These are phyloP conservation scores for Endotricha flammealis DNA, from an alignment of 2,888 invertebrate species.

Conservation along the genomic window DNA sequence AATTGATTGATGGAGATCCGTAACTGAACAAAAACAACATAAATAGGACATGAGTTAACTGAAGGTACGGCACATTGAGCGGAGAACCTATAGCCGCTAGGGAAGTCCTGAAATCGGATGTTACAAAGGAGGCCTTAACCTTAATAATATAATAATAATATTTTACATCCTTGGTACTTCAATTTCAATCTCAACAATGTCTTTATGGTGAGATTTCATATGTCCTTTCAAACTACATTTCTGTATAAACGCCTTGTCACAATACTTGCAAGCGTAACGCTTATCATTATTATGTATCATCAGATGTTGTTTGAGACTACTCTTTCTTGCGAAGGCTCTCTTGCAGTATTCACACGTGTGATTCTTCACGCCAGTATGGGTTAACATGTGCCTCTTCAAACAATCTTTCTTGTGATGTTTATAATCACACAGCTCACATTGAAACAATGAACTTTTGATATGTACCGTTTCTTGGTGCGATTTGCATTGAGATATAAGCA, in stretches of 20 bases:
- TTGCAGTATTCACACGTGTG: constrained; percentile 9
- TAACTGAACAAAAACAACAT: too few relatives aligned
- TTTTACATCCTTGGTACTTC: too few relatives aligned
- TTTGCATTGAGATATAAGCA: constrained; percentile 5
- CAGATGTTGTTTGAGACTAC: constrained; percentile 7
- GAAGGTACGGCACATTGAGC: too few relatives aligned
- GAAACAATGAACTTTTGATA: neutral
- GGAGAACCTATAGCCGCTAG: too few relatives aligned
- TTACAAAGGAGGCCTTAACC: too few relatives aligned
- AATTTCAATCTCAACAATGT: neutral
- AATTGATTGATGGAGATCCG: too few relatives aligned
- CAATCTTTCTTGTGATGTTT: constrained; percentile 3
- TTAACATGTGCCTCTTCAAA: constrained; percentile 8
- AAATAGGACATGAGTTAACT: too few relatives aligned
- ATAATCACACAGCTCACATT: constrained; percentile 9
- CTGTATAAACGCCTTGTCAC: constrained; percentile 8
- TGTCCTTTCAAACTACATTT: constrained; percentile 10
- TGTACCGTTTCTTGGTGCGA: constrained; percentile 4
- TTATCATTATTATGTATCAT: constrained; percentile 13
- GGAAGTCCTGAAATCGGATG: too few relatives aligned
- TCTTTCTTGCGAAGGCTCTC: constrained; percentile 8
- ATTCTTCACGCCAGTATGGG: constrained; percentile 5
- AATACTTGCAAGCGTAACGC: constrained; percentile 8
- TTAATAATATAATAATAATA: too few relatives aligned
- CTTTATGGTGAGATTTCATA: constrained; percentile 10